Evolutionary conservation across 2,113 vertebrate genomes (phyloP).

Genomic region (Tricholaema leucomelas): DNA sequence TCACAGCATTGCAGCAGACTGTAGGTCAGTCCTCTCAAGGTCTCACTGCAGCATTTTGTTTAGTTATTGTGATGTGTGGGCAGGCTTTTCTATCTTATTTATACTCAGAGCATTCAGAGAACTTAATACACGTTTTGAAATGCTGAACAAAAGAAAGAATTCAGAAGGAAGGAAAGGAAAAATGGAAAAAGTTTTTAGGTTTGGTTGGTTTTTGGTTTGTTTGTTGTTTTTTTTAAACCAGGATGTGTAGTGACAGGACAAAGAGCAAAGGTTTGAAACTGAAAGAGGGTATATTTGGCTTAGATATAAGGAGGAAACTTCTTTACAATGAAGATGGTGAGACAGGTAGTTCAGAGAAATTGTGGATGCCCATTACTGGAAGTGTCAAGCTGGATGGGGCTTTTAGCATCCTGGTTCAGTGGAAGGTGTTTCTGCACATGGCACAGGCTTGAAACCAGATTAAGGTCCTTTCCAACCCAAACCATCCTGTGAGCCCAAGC

Average conservation of each 20-base stretch:
- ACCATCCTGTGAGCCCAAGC: background rate
- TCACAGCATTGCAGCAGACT: constrained; percentile 42
- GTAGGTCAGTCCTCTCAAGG: constrained; percentile 40
- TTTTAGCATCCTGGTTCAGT: background rate
- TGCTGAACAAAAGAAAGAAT: background rate
- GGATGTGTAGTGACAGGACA: background rate
- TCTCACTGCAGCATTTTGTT: background rate
- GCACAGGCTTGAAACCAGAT: too few relatives aligned
- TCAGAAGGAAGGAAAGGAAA: background rate
- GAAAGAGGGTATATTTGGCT: too few relatives aligned
- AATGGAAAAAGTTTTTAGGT: too few relatives aligned
- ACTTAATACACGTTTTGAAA: background rate
- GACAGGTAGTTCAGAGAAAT: background rate
- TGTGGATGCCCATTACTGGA: fast-evolving
- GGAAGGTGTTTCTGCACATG: fast-evolving
- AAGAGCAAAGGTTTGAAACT: background rate
- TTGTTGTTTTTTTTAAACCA: background rate
- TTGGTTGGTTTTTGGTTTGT: background rate
- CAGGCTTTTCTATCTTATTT: background rate
- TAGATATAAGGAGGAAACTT: background rate
- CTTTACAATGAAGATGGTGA: background rate
- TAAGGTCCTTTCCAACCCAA: background rate
- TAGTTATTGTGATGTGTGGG: background rate
- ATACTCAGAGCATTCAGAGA: background rate
- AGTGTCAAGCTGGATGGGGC: fast-evolving